These are phyloP conservation scores for Brachystomella parvula DNA, from an alignment of 1,140 invertebrate genomes.

Conservation along the genomic window DNA sequence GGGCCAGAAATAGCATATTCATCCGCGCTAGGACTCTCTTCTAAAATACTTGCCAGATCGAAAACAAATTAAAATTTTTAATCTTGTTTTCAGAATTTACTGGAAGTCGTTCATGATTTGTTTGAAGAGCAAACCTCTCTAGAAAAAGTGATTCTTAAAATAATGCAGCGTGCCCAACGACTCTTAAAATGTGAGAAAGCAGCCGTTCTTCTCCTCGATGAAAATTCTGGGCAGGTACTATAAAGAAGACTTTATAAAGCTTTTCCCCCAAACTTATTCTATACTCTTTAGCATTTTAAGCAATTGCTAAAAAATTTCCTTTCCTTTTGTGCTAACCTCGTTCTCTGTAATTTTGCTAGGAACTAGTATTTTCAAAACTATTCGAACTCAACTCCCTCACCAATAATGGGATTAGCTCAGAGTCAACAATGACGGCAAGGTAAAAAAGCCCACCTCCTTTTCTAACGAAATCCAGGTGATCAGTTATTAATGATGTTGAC, in stretches of 20 bases:
- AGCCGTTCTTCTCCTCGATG: conserved; percentile 46
- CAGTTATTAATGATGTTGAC: too few species aligned
- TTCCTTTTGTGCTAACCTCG: background rate
- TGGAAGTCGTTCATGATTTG: conserved; percentile 49
- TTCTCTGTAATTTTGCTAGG: conserved; percentile 15
- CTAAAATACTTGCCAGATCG: background rate
- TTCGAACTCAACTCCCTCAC: conserved; percentile 42
- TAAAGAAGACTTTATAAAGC: conserved; percentile 1
- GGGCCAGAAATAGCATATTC: too few species aligned
- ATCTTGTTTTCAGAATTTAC: conserved; percentile 41
- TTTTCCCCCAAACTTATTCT: background rate
- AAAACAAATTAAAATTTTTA: background rate
- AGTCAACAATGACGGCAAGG: conserved; percentile 33
- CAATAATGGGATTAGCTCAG: conserved; percentile 23
- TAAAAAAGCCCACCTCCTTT: conserved; percentile 33
- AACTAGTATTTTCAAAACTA: conserved; percentile 43
- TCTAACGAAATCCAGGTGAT: too few species aligned
- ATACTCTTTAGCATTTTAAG: background rate
- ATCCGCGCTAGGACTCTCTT: conserved; percentile 24
- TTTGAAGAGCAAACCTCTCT: conserved; percentile 50
- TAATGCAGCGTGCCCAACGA: conserved; percentile 47
- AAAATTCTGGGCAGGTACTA: conserved; percentile 40
- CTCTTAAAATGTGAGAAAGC: conserved; percentile 48
- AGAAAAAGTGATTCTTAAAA: conserved; percentile 48
- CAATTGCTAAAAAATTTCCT: background rate